Conservation (phyloP, 2,797 vertebrate species). For the Buceros bicornis region DNA sequence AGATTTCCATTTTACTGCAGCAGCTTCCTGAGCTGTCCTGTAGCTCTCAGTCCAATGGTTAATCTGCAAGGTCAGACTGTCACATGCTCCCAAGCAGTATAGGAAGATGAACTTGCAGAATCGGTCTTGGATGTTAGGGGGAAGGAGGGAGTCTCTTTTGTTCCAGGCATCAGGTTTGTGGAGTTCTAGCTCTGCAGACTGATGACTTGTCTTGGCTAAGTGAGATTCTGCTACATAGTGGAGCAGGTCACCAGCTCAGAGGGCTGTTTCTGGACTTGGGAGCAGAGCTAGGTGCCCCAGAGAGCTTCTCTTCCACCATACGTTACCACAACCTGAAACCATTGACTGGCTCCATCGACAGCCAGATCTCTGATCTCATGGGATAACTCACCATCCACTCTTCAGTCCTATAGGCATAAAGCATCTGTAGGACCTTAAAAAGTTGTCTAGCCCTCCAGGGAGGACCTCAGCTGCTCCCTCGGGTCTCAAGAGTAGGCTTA, state of each 20-base stretch:
- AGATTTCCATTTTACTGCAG: background rate
- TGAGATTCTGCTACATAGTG: background rate
- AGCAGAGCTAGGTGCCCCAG: background rate
- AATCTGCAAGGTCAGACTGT: background rate
- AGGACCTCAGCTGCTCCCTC: background rate
- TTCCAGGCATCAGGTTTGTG: background rate
- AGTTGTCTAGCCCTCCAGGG: background rate
- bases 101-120: background rate
- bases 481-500: background rate
- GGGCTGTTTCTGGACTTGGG: background rate
- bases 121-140: too few species aligned
- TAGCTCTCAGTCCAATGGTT: background rate
- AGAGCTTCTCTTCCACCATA: background rate
- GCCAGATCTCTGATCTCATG: background rate
- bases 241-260: background rate
- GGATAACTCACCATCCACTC: background rate
- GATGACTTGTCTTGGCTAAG: background rate
- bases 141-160: background rate
- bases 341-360: background rate
- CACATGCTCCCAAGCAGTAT: rapidly evolving
- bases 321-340: rapidly evolving
- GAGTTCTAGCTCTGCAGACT: background rate
- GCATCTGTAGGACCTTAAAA: background rate
- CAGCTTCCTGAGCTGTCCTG: background rate
- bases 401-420: background rate